Evolutionary conservation across 2,797 vertebrate species (phyloP).

Genomic region (Enteromius thamalakanensis): DNA sequence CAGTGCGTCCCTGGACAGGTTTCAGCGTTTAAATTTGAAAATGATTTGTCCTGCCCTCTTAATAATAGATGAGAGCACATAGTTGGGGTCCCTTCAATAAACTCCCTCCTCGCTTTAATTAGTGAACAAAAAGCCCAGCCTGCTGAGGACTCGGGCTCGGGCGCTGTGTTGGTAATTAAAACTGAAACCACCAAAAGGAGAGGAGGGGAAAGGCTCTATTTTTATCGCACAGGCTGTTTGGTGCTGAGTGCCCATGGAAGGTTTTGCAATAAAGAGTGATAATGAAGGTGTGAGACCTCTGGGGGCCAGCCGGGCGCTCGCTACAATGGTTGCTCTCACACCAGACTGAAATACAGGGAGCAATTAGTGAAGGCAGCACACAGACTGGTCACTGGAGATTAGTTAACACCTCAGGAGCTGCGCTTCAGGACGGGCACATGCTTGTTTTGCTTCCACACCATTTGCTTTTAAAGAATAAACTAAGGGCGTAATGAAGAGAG

Average conservation of each 20-base stretch:
- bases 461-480: slow-evolving; percentile 74
- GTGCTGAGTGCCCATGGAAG: slow-evolving; percentile 88
- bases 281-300: slow-evolving; percentile 97
- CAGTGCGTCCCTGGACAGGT: slow-evolving; percentile 84
- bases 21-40: slow-evolving; percentile 96
- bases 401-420: slow-evolving; percentile 87
- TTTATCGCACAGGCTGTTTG: slow-evolving; percentile 92
- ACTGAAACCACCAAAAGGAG: slow-evolving; percentile 92
- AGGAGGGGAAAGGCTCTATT: slow-evolving; percentile 82
- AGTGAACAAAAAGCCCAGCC: slow-evolving; percentile 85
- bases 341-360: slow-evolving; percentile 90
- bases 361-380: slow-evolving; percentile 90
- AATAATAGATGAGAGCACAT: slow-evolving; percentile 95
- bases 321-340: slow-evolving; percentile 91
- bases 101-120: slow-evolving; percentile 95
- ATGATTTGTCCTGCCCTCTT: slow-evolving; percentile 97
- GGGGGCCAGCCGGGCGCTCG: slow-evolving; percentile 87
- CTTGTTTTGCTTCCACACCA: slow-evolving; percentile 76
- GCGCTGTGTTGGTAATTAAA: slow-evolving; percentile 95
- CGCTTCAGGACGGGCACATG: slow-evolving; percentile 84
- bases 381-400: slow-evolving; percentile 87
- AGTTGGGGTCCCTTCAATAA: slow-evolving; percentile 92
- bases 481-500: slow-evolving; percentile 71
- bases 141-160: slow-evolving; percentile 87
- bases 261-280: slow-evolving; percentile 97